Conservation (phyloP, 2,888 invertebrate species). For the Ferdinandea cuprea region DNA sequence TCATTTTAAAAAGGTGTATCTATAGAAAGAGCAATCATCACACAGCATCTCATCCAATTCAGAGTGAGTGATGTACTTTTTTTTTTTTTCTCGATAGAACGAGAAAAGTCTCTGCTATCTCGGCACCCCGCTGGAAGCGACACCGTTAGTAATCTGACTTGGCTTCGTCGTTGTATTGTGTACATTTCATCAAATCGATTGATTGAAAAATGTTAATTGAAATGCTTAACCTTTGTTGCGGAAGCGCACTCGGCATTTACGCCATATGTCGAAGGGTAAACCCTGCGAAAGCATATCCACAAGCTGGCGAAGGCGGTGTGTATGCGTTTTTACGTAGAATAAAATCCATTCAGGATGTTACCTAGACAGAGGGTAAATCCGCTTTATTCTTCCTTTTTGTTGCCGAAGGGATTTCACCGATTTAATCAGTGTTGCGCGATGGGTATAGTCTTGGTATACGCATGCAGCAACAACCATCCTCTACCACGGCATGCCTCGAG, state of each 20-base stretch:
- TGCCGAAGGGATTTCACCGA: background rate
- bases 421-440: slow-evolving; percentile 19
- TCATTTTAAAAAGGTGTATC: background rate
- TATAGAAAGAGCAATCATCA: background rate
- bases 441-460: background rate
- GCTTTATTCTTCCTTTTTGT: slow-evolving; percentile 5
- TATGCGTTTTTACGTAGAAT: slow-evolving; percentile 4
- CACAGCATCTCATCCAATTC: slow-evolving; percentile 15
- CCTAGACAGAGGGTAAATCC: slow-evolving; percentile 32
- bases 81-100: background rate
- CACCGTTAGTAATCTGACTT: background rate
- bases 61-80: background rate
- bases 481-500: background rate
- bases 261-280: slow-evolving; percentile 13
- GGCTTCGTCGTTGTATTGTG: slow-evolving; percentile 1
- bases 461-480: too few species aligned
- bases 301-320: too few species aligned
- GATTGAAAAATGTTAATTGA: slow-evolving; percentile 40
- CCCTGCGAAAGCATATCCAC: slow-evolving; percentile 8
- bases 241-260: slow-evolving; percentile 1
- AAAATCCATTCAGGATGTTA: slow-evolving; percentile 28
- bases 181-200: slow-evolving; percentile 29
- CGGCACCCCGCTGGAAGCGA: background rate
- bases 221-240: slow-evolving; percentile 33
- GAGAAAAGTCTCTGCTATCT: background rate